A percentile compares a stretch with the other conserved stretches of the same genome.
Conservation (phyloP, 2,113 vertebrate species). For the Lepus timidus region DNA sequence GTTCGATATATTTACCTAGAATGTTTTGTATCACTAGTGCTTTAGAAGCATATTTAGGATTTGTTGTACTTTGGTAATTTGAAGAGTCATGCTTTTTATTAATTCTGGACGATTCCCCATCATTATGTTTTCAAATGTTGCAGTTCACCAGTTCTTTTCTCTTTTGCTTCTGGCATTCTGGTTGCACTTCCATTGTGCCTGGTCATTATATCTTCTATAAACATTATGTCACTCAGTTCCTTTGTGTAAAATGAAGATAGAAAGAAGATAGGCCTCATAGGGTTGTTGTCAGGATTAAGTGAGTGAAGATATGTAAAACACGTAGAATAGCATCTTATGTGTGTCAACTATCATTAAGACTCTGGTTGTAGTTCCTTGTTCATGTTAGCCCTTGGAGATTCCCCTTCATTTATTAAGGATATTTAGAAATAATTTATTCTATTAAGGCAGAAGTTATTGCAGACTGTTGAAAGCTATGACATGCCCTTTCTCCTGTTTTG, state of each 20-base stretch:
- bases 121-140: conserved; percentile 10
- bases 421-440: conserved; percentile 46
- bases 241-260: not conserved
- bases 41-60: conserved; percentile 9
- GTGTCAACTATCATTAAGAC: not conserved
- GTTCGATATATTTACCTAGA: not conserved
- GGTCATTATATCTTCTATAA: not conserved
- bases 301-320: not conserved
- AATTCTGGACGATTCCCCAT: not conserved
- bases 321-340: not conserved
- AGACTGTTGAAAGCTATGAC: not conserved
- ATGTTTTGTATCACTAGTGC: not conserved
- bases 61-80: not conserved
- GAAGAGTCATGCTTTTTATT: not conserved
- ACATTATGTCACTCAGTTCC: not conserved
- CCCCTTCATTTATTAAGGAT: not conserved
- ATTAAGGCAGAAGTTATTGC: conserved; percentile 15
- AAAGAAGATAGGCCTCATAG: not conserved
- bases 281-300: not conserved
- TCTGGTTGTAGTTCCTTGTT: not conserved
- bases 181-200: not conserved
- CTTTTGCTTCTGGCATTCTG: conserved; percentile 32
- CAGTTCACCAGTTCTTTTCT: not conserved
- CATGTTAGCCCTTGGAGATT: conserved; percentile 1
- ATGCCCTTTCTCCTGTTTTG: not conserved